Evolutionary conservation across 2,888 invertebrate genomes (phyloP).

Genomic region (Drosophila macrospina): DNA sequence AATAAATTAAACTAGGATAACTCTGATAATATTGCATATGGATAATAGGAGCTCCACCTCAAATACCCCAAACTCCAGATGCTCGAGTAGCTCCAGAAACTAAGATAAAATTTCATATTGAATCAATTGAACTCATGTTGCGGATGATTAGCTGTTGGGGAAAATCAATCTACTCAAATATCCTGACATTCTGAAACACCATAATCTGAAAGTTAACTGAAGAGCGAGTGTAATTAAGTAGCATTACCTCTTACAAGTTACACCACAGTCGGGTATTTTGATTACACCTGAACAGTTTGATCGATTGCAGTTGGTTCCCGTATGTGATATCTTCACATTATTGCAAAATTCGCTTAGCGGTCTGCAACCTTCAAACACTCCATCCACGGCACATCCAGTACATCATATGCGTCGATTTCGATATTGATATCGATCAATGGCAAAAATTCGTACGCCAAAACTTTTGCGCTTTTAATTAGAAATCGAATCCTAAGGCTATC

Average conservation of each 20-base stretch:
- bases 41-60: no score
- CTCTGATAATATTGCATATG: no score
- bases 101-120: no score
- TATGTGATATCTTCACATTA: no score
- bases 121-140: neutral
- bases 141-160: neutral
- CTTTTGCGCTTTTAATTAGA: constrained; percentile 76
- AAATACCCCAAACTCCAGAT: no score
- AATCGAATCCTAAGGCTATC: constrained; percentile 66
- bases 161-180: neutral
- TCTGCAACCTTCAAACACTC: neutral
- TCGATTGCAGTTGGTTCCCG: no score
- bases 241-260: constrained; percentile 5
- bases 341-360: constrained; percentile 1
- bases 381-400: neutral
- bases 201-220: neutral
- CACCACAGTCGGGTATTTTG: no score
- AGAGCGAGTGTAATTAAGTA: neutral
- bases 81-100: no score
- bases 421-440: constrained; percentile 63
- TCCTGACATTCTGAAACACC: neutral
- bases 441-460: constrained; percentile 51
- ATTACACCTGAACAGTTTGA: no score
- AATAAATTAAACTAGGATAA: neutral
- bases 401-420: constrained; percentile 45